A percentile compares a stretch with the other conserved stretches of the same genome.
Evolutionary conservation across 2,888 invertebrate genomes (phyloP).

Genomic region (Cylindroiulus punctatus): DNA sequence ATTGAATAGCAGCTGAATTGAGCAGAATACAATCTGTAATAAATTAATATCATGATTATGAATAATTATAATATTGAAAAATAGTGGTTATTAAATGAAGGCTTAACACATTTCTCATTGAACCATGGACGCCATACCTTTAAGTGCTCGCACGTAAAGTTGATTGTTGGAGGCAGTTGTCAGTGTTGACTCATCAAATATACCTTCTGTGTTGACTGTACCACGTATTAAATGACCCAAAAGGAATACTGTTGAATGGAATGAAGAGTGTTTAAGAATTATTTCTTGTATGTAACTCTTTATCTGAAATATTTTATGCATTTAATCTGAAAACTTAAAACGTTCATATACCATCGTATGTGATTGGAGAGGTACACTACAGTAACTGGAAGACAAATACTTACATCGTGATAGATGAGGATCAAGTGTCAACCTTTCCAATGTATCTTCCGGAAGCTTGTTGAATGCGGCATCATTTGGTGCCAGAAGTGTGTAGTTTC

Average conservation of each 20-base stretch:
- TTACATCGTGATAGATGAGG: slow-evolving; percentile 53
- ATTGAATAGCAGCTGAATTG: slow-evolving; percentile 55
- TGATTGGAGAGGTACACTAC: too few relatives aligned
- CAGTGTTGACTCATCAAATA: slow-evolving; percentile 54
- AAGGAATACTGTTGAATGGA: slow-evolving; percentile 37
- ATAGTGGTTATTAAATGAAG: neutral
- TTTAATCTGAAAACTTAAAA: neutral
- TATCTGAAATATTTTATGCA: neutral
- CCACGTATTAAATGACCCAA: slow-evolving; percentile 52
- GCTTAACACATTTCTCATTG: too few relatives aligned
- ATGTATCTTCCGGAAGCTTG: slow-evolving; percentile 53
- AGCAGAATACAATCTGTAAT: slow-evolving; percentile 56
- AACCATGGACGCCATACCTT: slow-evolving; percentile 41
- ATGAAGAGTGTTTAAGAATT: neutral
- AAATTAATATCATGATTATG: neutral
- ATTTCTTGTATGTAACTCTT: neutral
- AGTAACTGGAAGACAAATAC: too few relatives aligned
- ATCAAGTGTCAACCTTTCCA: slow-evolving; percentile 50
- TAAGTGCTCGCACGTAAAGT: slow-evolving; percentile 56
- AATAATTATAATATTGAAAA: neutral
- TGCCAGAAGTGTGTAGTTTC: slow-evolving; percentile 54
- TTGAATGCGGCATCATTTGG: slow-evolving; percentile 56
- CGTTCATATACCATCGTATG: too few relatives aligned
- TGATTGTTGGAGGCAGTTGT: slow-evolving; percentile 50
- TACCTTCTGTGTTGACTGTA: slow-evolving; percentile 56